Conservation (phyloP, 2,113 vertebrate species). For the Promerops cafer region DNA sequence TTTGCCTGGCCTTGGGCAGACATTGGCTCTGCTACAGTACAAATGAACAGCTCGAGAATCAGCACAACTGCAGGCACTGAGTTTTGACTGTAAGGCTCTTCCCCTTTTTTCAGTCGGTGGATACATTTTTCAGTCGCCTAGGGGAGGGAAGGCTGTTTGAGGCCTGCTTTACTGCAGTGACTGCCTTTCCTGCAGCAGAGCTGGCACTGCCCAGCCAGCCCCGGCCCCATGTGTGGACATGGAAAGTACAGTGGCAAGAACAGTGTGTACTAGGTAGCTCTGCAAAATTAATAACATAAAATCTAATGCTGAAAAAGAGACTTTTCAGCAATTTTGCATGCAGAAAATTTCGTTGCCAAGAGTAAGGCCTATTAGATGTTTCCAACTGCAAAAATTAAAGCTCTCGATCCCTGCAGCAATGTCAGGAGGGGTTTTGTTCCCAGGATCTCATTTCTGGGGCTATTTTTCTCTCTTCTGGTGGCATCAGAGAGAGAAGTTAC, state of each 20-base stretch:
- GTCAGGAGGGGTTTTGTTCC: not conserved
- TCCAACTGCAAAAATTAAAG: not conserved
- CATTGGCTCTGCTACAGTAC: not conserved
- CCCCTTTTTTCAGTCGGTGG: not conserved
- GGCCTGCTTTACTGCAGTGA: not conserved
- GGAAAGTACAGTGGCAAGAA: not conserved
- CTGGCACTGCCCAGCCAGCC: not conserved
- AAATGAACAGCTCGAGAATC: not conserved
- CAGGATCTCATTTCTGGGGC: not conserved
- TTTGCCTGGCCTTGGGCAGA: not conserved
- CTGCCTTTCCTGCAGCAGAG: not conserved
- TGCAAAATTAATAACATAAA: not conserved
- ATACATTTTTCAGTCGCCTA: not conserved
- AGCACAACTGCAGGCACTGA: not conserved
- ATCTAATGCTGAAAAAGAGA: not conserved
- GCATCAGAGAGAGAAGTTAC: not conserved
- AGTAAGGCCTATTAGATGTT: not conserved
- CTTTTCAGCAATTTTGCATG: not conserved
- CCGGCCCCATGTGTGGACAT: too few species aligned
- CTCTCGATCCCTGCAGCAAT: not conserved
- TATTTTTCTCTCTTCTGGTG: not conserved
- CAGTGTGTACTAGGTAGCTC: not conserved
- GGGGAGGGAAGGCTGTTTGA: not conserved
- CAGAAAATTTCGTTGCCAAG: not conserved
- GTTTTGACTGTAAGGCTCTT: not conserved